phyloP scores from a whole-genome alignment of 2,888 invertebrate genomes.

The Andrena bucephala region DNA sequence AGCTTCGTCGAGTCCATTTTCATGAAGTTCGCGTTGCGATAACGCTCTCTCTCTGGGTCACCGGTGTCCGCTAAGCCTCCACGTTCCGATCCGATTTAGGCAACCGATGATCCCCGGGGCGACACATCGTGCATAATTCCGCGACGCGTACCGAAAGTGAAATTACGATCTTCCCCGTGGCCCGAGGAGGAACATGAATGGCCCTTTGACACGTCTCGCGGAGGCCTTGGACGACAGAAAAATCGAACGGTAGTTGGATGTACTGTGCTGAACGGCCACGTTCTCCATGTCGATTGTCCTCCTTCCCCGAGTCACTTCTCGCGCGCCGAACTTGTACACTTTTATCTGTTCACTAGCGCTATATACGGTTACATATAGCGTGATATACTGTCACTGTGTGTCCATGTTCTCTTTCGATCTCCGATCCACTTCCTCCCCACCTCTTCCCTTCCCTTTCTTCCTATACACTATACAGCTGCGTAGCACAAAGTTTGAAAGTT shows the following conservation, averaged over 20 bases:
- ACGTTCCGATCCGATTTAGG: conserved; percentile 43
- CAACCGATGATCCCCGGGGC: conserved; percentile 64
- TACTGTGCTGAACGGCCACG: conserved; percentile 23
- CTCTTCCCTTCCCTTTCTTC: conserved; percentile 1
- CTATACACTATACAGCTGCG: conserved; percentile 58
- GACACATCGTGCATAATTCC: conserved; percentile 67
- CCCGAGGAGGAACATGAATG: conserved; percentile 75
- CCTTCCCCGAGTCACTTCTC: conserved; percentile 29
- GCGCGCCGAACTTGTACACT: conserved; percentile 32
- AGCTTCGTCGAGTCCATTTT: conserved; percentile 81
- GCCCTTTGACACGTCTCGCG: conserved; percentile 64
- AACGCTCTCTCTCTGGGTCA: conserved; percentile 8
- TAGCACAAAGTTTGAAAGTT: conserved; percentile 53
- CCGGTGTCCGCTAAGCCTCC: conserved; percentile 42
- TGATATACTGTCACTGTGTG: conserved; percentile 41
- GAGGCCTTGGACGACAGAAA: conserved; percentile 45
- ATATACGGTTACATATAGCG: conserved; percentile 5
- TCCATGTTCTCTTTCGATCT: conserved; percentile 2
- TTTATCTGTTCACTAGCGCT: conserved; percentile 32
- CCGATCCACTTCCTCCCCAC: neutral
- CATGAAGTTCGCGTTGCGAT: conserved; percentile 40
- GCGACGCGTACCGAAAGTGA: conserved; percentile 34
- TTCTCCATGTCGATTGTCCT: conserved; percentile 38
- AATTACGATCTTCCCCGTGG: conserved; percentile 73
- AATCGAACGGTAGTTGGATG: conserved; percentile 36